Percentiles rank a stretch among this genome's conserved stretches.
These are phyloP conservation scores for Pteruthius melanotis DNA, from an alignment of 2,113 vertebrate genomes.

Conservation along the genomic window DNA sequence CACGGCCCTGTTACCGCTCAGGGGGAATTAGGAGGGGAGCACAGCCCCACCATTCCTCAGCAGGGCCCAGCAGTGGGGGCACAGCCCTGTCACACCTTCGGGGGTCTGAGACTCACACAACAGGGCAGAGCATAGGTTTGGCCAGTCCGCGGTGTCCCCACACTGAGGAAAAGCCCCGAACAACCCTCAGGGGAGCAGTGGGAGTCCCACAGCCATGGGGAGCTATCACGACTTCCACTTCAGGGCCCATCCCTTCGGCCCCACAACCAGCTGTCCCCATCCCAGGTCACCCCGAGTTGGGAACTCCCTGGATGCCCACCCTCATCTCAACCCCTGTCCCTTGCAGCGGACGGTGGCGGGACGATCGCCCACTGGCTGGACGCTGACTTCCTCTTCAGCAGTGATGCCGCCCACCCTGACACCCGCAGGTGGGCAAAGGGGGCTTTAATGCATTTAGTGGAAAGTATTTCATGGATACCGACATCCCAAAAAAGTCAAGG, in stretches of 20 bases:
- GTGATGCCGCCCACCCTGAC: conserved; percentile 69
- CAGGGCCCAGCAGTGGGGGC: neutral
- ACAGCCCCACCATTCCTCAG: neutral
- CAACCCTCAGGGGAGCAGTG: neutral
- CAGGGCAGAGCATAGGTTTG: neutral
- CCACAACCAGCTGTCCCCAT: neutral
- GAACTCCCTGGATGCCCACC: accelerated
- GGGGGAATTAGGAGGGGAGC: neutral
- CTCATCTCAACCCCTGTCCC: neutral
- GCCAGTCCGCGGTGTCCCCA: accelerated
- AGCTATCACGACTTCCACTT: neutral
- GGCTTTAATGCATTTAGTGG: neutral
- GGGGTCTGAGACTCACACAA: neutral
- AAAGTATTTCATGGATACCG: neutral
- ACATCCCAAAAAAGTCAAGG: neutral
- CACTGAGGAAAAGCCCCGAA: neutral
- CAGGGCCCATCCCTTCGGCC: accelerated
- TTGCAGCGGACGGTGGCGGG: conserved; percentile 67
- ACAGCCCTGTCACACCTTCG: neutral
- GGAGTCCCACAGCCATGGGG: neutral
- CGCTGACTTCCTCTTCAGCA: conserved; percentile 75
- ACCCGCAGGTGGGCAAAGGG: conserved; percentile 63
- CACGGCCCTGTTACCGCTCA: too few relatives aligned
- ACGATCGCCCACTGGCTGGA: neutral
- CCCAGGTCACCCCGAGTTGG: accelerated